Conservation (phyloP, 1,140 invertebrate genomes). For the Phortica variegata region DNA sequence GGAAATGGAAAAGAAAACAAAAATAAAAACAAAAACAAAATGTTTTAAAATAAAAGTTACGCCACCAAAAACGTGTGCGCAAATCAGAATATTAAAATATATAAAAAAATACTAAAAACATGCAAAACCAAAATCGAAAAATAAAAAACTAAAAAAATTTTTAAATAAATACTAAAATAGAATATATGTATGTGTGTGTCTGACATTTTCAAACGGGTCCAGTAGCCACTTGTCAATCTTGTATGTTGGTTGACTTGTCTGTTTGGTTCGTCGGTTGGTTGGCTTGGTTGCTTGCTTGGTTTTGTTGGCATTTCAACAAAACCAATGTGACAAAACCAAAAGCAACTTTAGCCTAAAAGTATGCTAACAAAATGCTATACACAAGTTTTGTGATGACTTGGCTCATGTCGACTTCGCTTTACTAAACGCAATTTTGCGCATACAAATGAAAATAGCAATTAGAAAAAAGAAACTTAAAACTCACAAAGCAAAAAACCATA, state of each 20-base stretch:
- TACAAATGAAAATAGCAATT: too few species aligned
- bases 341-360: conserved; percentile 49
- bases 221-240: conserved; percentile 52
- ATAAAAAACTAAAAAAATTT: background rate
- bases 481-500: too few species aligned
- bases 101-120: conserved; percentile 9
- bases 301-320: conserved; percentile 34
- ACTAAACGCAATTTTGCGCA: too few species aligned
- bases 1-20: conserved; percentile 23
- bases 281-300: conserved; percentile 1
- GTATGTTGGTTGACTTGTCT: conserved; percentile 2
- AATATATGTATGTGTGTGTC: conserved; percentile 30
- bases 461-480: too few species aligned
- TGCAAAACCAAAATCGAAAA: background rate
- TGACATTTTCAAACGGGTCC: conserved; percentile 52
- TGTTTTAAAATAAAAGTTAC: too few species aligned
- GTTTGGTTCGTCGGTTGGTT: conserved; percentile 8
- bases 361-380: conserved; percentile 44
- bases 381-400: too few species aligned
- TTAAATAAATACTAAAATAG: background rate
- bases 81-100: too few species aligned
- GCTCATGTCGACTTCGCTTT: too few species aligned
- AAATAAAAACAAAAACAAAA: too few species aligned
- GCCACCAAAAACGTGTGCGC: too few species aligned
- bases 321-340: conserved; percentile 11